Percentiles rank a stretch among this genome's conserved stretches.
Evolutionary conservation across 2,888 invertebrate genomes (phyloP).

Genomic region (Hirudinaria manillensis): DNA sequence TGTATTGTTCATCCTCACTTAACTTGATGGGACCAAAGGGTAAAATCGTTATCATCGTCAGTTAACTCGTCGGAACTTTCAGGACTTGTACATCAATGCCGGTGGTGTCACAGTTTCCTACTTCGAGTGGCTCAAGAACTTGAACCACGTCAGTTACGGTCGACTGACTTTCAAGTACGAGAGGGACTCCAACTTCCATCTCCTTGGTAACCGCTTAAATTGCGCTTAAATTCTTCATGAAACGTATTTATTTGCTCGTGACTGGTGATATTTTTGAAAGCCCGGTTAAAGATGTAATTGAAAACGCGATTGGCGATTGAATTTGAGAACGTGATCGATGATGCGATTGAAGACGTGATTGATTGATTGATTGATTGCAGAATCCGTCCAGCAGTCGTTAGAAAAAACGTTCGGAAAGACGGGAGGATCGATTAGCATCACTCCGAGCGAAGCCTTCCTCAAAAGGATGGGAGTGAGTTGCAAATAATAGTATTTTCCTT

Average conservation of each 20-base stretch:
- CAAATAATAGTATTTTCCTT: not conserved
- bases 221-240: not conserved
- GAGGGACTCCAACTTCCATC: conserved; percentile 80
- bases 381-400: conserved; percentile 92
- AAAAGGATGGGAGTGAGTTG: conserved; percentile 62
- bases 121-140: conserved; percentile 96
- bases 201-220: conserved; percentile 64
- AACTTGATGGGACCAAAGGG: not conserved
- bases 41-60: too few relatives aligned
- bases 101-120: conserved; percentile 98
- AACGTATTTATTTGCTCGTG: not conserved
- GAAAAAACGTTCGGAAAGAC: conserved; percentile 86
- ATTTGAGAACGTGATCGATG: too few relatives aligned
- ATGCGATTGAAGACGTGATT: too few relatives aligned
- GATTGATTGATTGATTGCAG: conserved; percentile 57
- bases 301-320: too few relatives aligned
- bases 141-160: conserved; percentile 97
- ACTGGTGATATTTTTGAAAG: not conserved
- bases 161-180: conserved; percentile 87
- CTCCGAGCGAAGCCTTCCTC: conserved; percentile 78
- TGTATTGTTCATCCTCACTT: not conserved
- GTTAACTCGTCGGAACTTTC: not conserved
- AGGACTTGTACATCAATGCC: conserved; percentile 57
- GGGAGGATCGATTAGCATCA: conserved; percentile 84
- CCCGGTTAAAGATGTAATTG: too few relatives aligned